Conservation (phyloP, 2,113 vertebrate genomes). For the Brienomyrus longianalis region DNA sequence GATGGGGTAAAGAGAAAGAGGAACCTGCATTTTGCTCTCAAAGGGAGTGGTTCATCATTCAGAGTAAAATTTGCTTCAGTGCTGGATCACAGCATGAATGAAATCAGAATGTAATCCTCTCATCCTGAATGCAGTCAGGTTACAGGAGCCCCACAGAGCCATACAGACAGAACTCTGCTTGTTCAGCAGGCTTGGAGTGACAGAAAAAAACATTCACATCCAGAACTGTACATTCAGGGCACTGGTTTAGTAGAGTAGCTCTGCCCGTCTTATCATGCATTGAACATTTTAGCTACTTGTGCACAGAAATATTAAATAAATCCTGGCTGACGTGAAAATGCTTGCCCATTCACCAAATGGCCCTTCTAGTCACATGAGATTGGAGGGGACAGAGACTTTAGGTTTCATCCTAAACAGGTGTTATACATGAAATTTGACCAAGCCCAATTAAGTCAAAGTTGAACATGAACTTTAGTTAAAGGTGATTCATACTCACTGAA, state of each 20-base stretch:
- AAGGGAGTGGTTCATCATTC: neutral
- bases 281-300: neutral
- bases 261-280: neutral
- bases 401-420: neutral
- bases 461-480: neutral
- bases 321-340: neutral
- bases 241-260: neutral
- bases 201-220: neutral
- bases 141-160: neutral
- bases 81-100: neutral
- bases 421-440: neutral
- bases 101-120: neutral
- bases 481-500: neutral
- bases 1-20: neutral
- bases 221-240: neutral
- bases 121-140: neutral
- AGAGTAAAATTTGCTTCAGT: neutral
- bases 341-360: neutral
- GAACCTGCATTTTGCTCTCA: neutral
- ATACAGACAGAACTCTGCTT: neutral
- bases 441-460: neutral
- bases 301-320: neutral
- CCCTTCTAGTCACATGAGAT: neutral
- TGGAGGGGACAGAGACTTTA: neutral
- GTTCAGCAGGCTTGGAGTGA: neutral